A percentile compares a stretch with the other conserved stretches of the same genome.
These are phyloP conservation scores for Anthophora plumipes DNA, from an alignment of 2,888 invertebrate genomes.

Conservation along the genomic window DNA sequence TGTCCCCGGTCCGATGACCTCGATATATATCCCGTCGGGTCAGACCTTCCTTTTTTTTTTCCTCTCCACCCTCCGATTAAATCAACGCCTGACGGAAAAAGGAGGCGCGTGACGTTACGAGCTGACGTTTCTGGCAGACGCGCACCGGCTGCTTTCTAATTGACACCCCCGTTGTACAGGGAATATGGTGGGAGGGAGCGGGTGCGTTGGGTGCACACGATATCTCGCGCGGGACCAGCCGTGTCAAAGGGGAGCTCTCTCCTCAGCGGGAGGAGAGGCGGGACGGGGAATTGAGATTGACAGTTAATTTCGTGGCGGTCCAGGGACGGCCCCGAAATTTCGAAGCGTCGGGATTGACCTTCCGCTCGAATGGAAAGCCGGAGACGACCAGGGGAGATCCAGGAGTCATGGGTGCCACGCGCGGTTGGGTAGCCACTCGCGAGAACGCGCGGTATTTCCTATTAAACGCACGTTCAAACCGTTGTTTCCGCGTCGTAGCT, in stretches of 20 bases:
- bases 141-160: conserved; percentile 68
- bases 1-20: conserved; percentile 59
- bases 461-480: conserved; percentile 42
- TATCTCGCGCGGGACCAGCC: conserved; percentile 60
- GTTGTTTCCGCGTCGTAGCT: conserved; percentile 6
- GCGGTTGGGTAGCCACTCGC: conserved; percentile 18
- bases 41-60: conserved; percentile 56
- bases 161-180: conserved; percentile 66
- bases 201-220: conserved; percentile 28
- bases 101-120: conserved; percentile 59
- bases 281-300: conserved; percentile 84
- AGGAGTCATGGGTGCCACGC: conserved; percentile 19
- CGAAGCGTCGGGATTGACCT: conserved; percentile 80
- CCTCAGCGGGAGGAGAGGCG: conserved; percentile 33
- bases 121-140: conserved; percentile 69
- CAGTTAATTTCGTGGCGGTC: conserved; percentile 83
- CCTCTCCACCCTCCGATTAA: conserved; percentile 64
- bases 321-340: conserved; percentile 75
- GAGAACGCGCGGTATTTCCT: conserved; percentile 55
- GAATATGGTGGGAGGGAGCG: conserved; percentile 22
- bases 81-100: conserved; percentile 59
- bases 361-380: conserved; percentile 78
- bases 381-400: conserved; percentile 38
- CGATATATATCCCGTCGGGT: conserved; percentile 55
- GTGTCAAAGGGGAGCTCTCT: conserved; percentile 54